phyloP scores from a whole-genome alignment of 2,113 vertebrate species.

The Caretta caretta region DNA sequence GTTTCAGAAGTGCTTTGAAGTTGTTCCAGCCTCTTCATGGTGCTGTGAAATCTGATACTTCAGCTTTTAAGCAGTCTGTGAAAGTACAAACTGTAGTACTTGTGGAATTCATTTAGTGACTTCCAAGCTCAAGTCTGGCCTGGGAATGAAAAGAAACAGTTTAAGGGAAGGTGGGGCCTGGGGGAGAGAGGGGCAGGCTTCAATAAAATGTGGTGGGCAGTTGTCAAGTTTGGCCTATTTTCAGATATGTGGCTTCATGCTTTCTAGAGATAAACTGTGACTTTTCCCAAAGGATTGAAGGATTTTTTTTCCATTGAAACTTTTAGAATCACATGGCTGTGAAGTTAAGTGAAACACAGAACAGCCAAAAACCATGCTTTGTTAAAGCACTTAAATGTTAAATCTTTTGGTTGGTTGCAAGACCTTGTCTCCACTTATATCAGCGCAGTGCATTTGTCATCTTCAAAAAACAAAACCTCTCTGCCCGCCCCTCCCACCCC shows the following conservation, averaged over 20 bases:
- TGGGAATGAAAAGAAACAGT: constrained; percentile 57
- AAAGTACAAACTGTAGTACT: constrained; percentile 79
- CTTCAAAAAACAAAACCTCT: background rate
- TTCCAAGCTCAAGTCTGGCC: constrained; percentile 76
- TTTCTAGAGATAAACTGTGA: constrained; percentile 76
- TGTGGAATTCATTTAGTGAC: constrained; percentile 83
- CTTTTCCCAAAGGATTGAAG: constrained; percentile 69
- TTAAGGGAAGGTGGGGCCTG: constrained; percentile 1
- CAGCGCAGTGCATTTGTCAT: constrained; percentile 3
- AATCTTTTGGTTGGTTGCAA: constrained; percentile 25
- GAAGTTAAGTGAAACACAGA: constrained; percentile 49
- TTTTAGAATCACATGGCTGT: constrained; percentile 27
- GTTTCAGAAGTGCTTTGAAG: constrained; percentile 82
- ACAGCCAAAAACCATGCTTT: constrained; percentile 17
- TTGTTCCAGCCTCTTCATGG: constrained; percentile 75
- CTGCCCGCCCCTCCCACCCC: background rate
- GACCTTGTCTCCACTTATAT: background rate
- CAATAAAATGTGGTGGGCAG: constrained; percentile 46
- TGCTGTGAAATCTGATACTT: constrained; percentile 80
- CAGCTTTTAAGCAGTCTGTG: constrained; percentile 76
- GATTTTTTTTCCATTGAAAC: constrained; percentile 62
- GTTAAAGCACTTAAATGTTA: constrained; percentile 34
- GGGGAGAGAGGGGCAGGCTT: background rate
- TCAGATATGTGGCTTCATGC: constrained; percentile 72
- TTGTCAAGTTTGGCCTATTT: constrained; percentile 73